phyloP scores from a whole-genome alignment of 2,113 vertebrate genomes.

The Circaetus cinerascens region DNA sequence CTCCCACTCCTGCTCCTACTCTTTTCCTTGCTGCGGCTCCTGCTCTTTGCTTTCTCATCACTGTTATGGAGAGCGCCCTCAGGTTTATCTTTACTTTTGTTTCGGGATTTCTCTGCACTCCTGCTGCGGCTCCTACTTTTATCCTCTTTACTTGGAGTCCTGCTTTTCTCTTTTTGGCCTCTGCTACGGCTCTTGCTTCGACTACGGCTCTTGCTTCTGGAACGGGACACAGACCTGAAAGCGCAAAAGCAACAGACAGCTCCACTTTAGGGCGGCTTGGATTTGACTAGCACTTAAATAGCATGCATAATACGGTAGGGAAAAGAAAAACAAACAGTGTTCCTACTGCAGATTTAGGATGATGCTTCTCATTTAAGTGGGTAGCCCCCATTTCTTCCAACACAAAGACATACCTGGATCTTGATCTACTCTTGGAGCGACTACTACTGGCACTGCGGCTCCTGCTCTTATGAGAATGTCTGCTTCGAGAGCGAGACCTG shows the following conservation, averaged over 20 bases:
- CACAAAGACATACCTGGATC: conserved; percentile 80
- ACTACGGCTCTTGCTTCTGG: conserved; percentile 82
- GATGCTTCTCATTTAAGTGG: not conserved
- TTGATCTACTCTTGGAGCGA: conserved; percentile 81
- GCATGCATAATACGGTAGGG: accelerated
- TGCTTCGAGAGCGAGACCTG: conserved; percentile 93
- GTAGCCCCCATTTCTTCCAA: not conserved
- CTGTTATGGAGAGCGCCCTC: conserved; percentile 70
- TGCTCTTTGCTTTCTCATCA: conserved; percentile 68
- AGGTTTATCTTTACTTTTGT: conserved; percentile 74
- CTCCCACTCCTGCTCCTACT: conserved; percentile 74
- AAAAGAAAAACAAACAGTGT: not conserved
- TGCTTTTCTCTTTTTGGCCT: conserved; percentile 82
- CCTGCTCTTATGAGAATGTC: conserved; percentile 90
- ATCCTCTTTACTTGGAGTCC: conserved; percentile 77
- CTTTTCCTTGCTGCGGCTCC: conserved; percentile 71
- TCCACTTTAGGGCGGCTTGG: not conserved
- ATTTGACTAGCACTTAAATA: not conserved
- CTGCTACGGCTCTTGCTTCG: conserved; percentile 77
- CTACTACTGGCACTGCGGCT: conserved; percentile 90
- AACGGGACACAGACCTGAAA: conserved; percentile 84
- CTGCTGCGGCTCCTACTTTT: conserved; percentile 79
- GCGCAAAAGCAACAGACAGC: not conserved
- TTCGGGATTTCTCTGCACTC: conserved; percentile 68
- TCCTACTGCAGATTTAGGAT: not conserved